Evolutionary conservation across 2,797 vertebrate species (phyloP).

Genomic region (Argentina silus): DNA sequence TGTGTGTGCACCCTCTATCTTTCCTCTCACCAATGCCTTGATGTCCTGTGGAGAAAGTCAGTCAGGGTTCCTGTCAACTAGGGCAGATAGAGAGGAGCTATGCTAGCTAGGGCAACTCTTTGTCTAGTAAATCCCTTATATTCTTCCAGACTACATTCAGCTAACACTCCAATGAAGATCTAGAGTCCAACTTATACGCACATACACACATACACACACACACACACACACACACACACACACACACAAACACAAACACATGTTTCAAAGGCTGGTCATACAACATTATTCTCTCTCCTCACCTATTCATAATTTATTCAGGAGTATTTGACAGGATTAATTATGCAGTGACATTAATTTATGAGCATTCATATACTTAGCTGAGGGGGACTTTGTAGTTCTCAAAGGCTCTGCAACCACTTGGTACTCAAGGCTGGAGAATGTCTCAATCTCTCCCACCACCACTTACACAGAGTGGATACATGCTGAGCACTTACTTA

Average conservation of each 20-base stretch:
- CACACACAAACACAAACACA: not conserved
- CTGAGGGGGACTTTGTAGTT: slow-evolving; percentile 19
- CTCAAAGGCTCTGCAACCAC: slow-evolving; percentile 15
- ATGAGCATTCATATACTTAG: slow-evolving; percentile 31
- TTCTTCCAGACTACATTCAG: slow-evolving; percentile 16
- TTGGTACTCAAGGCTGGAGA: slow-evolving; percentile 21
- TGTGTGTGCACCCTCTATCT: slow-evolving; percentile 17
- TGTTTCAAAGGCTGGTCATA: slow-evolving; percentile 6
- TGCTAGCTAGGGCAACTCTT: slow-evolving; percentile 33
- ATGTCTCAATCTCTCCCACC: slow-evolving; percentile 14
- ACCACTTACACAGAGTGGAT: not conserved
- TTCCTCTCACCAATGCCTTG: slow-evolving; percentile 29
- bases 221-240: not conserved
- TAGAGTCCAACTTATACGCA: not conserved
- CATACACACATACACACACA: not conserved
- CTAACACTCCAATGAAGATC: slow-evolving; percentile 11
- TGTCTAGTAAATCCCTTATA: slow-evolving; percentile 19
- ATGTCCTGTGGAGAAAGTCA: slow-evolving; percentile 52
- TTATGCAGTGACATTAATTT: slow-evolving; percentile 62
- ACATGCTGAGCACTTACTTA: slow-evolving; percentile 39
- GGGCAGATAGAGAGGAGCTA: slow-evolving; percentile 29
- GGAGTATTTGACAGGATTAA: slow-evolving; percentile 63
- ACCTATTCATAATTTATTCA: slow-evolving; percentile 62
- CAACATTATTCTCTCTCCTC: slow-evolving; percentile 39
- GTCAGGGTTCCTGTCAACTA: slow-evolving; percentile 55